Evolutionary conservation across 2,888 invertebrate species (phyloP).

Genomic region (Eumerus sabulonum): DNA sequence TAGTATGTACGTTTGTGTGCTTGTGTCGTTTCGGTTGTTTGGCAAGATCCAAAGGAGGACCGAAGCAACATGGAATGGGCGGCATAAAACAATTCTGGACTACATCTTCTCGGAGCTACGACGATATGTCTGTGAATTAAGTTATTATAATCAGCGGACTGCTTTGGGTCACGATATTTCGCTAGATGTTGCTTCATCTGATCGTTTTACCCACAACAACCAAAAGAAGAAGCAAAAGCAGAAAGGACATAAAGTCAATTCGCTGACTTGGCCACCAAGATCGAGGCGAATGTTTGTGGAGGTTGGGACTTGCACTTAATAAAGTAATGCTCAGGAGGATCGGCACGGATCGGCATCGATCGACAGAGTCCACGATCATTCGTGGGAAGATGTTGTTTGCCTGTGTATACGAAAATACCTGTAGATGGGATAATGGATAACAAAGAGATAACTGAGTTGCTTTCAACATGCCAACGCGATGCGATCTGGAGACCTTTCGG

Average conservation of each 20-base stretch:
- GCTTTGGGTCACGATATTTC: slow-evolving; percentile 68
- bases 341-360: slow-evolving; percentile 12
- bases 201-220: slow-evolving; percentile 34
- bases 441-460: slow-evolving; percentile 55
- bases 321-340: slow-evolving; percentile 50
- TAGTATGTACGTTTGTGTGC: slow-evolving; percentile 18
- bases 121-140: slow-evolving; percentile 63
- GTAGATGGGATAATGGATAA: slow-evolving; percentile 51
- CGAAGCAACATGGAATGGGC: slow-evolving; percentile 36
- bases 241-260: slow-evolving; percentile 39
- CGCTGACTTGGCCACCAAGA: slow-evolving; percentile 62
- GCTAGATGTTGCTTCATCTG: slow-evolving; percentile 52
- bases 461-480: slow-evolving; percentile 42
- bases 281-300: slow-evolving; percentile 32
- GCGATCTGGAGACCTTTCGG: slow-evolving; percentile 54
- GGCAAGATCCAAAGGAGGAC: slow-evolving; percentile 16
- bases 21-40: slow-evolving; percentile 6
- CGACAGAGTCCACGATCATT: slow-evolving; percentile 6
- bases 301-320: slow-evolving; percentile 59
- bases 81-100: slow-evolving; percentile 63
- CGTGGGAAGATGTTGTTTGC: slow-evolving; percentile 63
- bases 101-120: slow-evolving; percentile 59
- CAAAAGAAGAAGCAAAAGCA: neutral
- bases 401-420: slow-evolving; percentile 43
- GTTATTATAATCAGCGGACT: slow-evolving; percentile 67